Evolutionary conservation across 2,888 invertebrate species (phyloP).

Genomic region (Rhamphomyia laevipes): DNA sequence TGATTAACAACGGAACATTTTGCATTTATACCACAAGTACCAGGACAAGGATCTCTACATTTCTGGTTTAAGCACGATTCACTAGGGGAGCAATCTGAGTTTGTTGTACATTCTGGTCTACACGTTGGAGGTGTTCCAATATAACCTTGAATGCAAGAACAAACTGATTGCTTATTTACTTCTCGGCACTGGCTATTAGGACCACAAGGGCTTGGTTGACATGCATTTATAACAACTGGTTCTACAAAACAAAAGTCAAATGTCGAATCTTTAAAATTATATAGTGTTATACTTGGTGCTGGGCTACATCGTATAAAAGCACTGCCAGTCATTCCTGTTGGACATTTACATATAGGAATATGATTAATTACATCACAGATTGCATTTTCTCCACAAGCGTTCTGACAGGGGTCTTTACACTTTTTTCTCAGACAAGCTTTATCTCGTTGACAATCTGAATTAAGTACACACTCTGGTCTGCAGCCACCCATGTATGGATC

Average conservation of each 20-base stretch:
- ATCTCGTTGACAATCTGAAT: constrained; percentile 54
- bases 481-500: constrained; percentile 68
- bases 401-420: constrained; percentile 63
- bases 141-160: constrained; percentile 57
- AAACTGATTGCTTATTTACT: constrained; percentile 59
- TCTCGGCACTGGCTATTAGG: constrained; percentile 66
- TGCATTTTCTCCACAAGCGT: constrained; percentile 63
- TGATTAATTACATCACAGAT: constrained; percentile 64
- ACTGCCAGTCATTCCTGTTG: constrained; percentile 51
- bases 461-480: constrained; percentile 65
- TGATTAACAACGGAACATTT: constrained; percentile 68
- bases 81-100: constrained; percentile 60
- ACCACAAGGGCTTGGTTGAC: constrained; percentile 62
- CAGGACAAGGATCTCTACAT: constrained; percentile 71
- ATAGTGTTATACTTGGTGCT: constrained; percentile 23
- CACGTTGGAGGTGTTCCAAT: constrained; percentile 68
- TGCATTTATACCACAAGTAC: constrained; percentile 66
- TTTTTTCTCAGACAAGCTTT: constrained; percentile 58
- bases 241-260: constrained; percentile 15
- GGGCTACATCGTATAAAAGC: constrained; percentile 58
- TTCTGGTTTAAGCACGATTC: constrained; percentile 68
- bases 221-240: constrained; percentile 45
- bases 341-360: constrained; percentile 61
- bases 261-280: too few species aligned
- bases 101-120: constrained; percentile 63